Evolutionary conservation across 1,140 invertebrate genomes (phyloP).

Genomic region (Muscidifurax raptorellus): DNA sequence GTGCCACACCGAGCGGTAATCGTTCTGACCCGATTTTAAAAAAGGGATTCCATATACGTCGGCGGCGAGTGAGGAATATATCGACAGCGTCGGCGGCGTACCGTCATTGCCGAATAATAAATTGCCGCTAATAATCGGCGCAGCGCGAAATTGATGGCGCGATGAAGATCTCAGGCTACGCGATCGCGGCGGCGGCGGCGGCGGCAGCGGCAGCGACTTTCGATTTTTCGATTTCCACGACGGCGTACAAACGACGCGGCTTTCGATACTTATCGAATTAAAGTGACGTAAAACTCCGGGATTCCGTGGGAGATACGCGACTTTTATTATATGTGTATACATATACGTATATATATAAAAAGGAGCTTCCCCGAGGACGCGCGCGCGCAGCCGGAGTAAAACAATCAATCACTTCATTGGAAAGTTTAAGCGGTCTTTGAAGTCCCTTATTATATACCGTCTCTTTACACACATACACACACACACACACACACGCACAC

Average conservation of each 20-base stretch:
- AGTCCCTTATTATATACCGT: not conserved
- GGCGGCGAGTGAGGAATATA: slow-evolving; percentile 16
- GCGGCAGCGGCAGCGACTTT: slow-evolving; percentile 5
- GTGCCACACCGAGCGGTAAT: slow-evolving; percentile 15
- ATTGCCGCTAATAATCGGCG: slow-evolving; percentile 43
- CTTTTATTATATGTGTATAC: too few species aligned
- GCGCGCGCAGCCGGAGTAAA: not conserved
- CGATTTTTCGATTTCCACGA: slow-evolving; percentile 38
- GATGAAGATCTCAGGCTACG: slow-evolving; percentile 43
- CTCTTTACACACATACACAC: too few species aligned
- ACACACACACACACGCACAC: too few species aligned
- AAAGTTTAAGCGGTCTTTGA: slow-evolving; percentile 18
- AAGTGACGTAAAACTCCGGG: slow-evolving; percentile 15
- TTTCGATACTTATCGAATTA: slow-evolving; percentile 45
- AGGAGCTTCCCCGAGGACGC: not conserved
- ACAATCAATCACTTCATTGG: slow-evolving; percentile 38
- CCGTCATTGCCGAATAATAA: slow-evolving; percentile 45
- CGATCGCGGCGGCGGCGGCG: slow-evolving; percentile 1
- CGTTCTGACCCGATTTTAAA: slow-evolving; percentile 45
- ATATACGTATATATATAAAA: not conserved
- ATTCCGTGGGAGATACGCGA: not conserved
- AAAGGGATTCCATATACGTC: slow-evolving; percentile 42
- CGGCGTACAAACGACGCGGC: not conserved
- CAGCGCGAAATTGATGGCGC: slow-evolving; percentile 36
- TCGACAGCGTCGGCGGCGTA: slow-evolving; percentile 9